A percentile compares a stretch with the other conserved stretches of the same genome.
phyloP scores from a whole-genome alignment of 2,797 vertebrate genomes.

The Darevskia nairensis region DNA sequence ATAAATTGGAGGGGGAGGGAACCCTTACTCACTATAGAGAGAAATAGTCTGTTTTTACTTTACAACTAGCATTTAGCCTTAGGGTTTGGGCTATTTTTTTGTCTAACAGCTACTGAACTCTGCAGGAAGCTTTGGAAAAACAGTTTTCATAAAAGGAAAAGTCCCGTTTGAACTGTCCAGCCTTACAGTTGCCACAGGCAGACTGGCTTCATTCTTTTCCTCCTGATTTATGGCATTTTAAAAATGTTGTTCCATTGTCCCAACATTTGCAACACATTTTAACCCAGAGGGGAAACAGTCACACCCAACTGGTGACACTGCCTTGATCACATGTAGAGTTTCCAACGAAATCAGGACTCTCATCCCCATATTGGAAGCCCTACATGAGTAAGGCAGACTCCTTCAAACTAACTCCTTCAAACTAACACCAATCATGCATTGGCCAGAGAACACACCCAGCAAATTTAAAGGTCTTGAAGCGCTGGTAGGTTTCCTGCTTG shows the following conservation, averaged over 20 bases:
- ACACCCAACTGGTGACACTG: not conserved
- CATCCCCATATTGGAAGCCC: too few relatives aligned
- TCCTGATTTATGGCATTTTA: conserved; percentile 4
- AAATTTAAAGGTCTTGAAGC: too few relatives aligned
- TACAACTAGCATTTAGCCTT: conserved; percentile 56
- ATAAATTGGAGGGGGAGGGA: conserved; percentile 34
- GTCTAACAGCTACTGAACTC: conserved; percentile 17
- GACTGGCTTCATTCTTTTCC: not conserved
- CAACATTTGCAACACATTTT: conserved; percentile 40
- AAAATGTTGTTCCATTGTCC: not conserved
- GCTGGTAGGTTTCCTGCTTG: too few relatives aligned
- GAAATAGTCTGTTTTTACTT: conserved; percentile 50
- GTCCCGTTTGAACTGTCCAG: not conserved
- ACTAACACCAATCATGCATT: too few relatives aligned
- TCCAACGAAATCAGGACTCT: too few relatives aligned
- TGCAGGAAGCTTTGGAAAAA: not conserved
- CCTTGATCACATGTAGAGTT: too few relatives aligned
- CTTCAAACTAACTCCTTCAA: too few relatives aligned
- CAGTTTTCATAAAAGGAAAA: not conserved
- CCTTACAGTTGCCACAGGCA: not conserved
- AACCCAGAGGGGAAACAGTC: not conserved
- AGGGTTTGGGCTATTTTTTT: conserved; percentile 54
- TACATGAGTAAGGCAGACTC: too few relatives aligned
- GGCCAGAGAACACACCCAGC: too few relatives aligned
- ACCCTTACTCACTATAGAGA: conserved; percentile 22